Evolutionary conservation across 23 tunicate species (phyloP), one percentile per base, ranked within the genome.

Genomic region (Styela plicata): DNA sequence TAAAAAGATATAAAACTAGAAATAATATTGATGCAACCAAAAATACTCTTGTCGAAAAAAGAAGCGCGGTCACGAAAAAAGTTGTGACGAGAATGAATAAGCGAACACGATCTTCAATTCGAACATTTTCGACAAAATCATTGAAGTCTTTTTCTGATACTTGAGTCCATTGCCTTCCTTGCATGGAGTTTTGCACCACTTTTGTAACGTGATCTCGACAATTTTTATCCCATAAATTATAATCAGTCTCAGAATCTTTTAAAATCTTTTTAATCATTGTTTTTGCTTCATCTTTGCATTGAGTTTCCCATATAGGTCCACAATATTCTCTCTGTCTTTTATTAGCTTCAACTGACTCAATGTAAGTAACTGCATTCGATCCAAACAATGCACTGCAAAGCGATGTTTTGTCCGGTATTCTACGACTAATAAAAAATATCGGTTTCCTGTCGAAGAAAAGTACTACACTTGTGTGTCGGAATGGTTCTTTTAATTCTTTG

Each of bases 171-270:
- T 30, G 7, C 36, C 29, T 30, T 27, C 35, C 35, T 17, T 17
- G 24, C 77, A 71, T 71, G 3, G 35, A 34, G 34, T 71, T 71
- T 32, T 28, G 35, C 3, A 71, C 17, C 77, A 36, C 29, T 33
- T 31, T 71, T 71, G 35, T 71, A 5, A 71, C 77, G 77, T 71
- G 77, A n/a, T 71, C 34, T 26, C 77, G 36, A 32, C 77, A 32
- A 71, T 71, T 71, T 71, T 27, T 71, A 26, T 27, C 34, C 77
- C 77, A 71, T 26, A 71, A 32, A 31, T 71, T 71, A 71, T 71
- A 71, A 16, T 19, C 17, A 13, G 23, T 34, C 29, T 71, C 77
- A 28, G 13, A 32, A 17, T 71, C 77, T 3, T 71, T 22, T 31
- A 71, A 32, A 21, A 71, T 28, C 2, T 29, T 27, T 21, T 30